Evolutionary conservation across 2,113 vertebrate genomes (phyloP).

Genomic region (Corapipo altera): DNA sequence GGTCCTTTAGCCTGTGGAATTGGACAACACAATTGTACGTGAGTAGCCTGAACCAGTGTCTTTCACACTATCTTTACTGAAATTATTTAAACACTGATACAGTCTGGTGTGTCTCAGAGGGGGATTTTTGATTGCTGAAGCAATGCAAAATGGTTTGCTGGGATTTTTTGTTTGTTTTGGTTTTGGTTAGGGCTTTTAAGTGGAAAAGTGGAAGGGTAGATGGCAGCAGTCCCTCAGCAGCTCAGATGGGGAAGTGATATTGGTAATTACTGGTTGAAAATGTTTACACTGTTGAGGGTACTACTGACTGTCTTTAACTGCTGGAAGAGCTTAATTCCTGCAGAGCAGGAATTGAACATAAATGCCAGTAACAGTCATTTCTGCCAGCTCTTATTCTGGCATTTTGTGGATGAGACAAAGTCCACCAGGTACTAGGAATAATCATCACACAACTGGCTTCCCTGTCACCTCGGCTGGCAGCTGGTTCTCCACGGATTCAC

Average conservation of each 20-base stretch:
- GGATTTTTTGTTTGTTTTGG: not conserved
- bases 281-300: not conserved
- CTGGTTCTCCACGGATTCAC: not conserved
- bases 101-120: not conserved
- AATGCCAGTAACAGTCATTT: not conserved
- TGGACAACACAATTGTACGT: rapidly evolving
- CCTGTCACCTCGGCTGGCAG: not conserved
- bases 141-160: not conserved
- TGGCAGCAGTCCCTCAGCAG: not conserved
- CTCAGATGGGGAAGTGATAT: not conserved
- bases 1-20: not conserved
- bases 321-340: not conserved
- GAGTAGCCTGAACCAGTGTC: not conserved
- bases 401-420: not conserved
- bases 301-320: not conserved
- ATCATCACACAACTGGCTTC: rapidly evolving
- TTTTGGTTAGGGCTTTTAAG: not conserved
- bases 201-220: not conserved
- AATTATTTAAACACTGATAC: not conserved
- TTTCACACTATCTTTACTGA: not conserved
- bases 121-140: not conserved
- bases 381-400: not conserved
- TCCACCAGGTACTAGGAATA: rapidly evolving
- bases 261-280: not conserved
- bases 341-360: not conserved